Conservation (phyloP, 2,113 vertebrate species). For the Nipponia nippon region DNA sequence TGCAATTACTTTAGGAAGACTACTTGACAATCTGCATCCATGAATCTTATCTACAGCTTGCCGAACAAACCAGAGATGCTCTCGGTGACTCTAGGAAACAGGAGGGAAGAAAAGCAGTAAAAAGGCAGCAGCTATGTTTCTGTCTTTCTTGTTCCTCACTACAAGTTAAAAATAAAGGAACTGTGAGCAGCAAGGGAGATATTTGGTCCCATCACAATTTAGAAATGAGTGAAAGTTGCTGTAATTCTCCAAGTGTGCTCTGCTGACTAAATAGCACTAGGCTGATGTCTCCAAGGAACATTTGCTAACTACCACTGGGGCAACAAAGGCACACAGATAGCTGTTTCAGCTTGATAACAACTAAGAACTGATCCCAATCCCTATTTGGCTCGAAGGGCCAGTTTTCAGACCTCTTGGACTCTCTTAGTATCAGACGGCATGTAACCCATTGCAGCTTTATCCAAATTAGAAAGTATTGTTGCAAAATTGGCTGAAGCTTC, state of each 20-base stretch:
- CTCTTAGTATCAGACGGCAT: neutral
- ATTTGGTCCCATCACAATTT: neutral
- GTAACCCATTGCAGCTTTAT: neutral
- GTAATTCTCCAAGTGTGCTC: neutral
- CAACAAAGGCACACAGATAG: neutral
- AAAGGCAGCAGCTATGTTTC: neutral
- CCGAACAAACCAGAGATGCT: neutral
- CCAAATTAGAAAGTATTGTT: neutral
- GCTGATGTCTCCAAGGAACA: neutral
- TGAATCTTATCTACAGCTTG: neutral
- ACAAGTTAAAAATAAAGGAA: neutral
- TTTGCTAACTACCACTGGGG: neutral
- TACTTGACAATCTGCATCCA: neutral
- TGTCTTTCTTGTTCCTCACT: neutral
- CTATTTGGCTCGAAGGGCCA: neutral
- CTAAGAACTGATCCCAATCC: neutral
- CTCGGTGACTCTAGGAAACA: neutral
- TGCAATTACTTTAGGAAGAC: neutral
- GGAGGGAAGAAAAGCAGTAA: rapidly evolving
- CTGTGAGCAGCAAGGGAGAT: neutral
- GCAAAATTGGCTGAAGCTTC: neutral
- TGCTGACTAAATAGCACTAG: neutral
- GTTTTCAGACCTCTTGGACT: neutral
- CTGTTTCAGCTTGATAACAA: neutral
- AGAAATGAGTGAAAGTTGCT: neutral